Evolutionary conservation across 2,888 invertebrate genomes (phyloP).

Genomic region (Pardosa pseudoannulata): DNA sequence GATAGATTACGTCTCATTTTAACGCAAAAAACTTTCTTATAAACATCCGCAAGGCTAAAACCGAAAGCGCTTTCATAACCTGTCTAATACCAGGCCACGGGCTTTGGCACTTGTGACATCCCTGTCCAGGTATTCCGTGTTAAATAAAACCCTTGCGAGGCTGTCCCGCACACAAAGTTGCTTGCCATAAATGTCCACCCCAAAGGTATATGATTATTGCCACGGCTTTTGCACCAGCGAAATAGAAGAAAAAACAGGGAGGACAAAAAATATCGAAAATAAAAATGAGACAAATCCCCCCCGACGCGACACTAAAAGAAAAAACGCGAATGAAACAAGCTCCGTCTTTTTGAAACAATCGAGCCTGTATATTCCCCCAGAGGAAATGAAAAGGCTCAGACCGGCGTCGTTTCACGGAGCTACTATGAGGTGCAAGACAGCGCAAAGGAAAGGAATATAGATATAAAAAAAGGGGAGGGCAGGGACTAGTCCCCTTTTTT

Average conservation of each 20-base stretch:
- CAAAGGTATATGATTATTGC: slow-evolving; percentile 52
- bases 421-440: slow-evolving; percentile 61
- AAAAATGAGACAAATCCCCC: slow-evolving; percentile 10
- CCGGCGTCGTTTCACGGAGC: slow-evolving; percentile 37
- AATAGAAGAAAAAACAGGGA: slow-evolving; percentile 45
- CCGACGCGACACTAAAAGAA: slow-evolving; percentile 11
- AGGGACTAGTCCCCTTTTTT: slow-evolving; percentile 39
- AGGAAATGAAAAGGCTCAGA: slow-evolving; percentile 60
- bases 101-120: too few relatives aligned
- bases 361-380: slow-evolving; percentile 49
- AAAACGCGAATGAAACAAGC: slow-evolving; percentile 35
- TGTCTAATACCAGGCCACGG: too few relatives aligned
- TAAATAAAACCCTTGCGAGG: too few relatives aligned
- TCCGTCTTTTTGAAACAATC: slow-evolving; percentile 67
- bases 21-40: too few relatives aligned
- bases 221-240: slow-evolving; percentile 21
- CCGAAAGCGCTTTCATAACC: too few relatives aligned
- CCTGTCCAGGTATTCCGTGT: too few relatives aligned
- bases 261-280: slow-evolving; percentile 21
- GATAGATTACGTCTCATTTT: too few relatives aligned
- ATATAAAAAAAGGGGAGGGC: slow-evolving; percentile 36
- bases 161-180: not conserved
- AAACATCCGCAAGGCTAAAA: too few relatives aligned
- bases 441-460: slow-evolving; percentile 39
- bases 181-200: slow-evolving; percentile 11